Evolutionary conservation across 1,140 invertebrate species (phyloP).

Genomic region (Bombus confusus): DNA sequence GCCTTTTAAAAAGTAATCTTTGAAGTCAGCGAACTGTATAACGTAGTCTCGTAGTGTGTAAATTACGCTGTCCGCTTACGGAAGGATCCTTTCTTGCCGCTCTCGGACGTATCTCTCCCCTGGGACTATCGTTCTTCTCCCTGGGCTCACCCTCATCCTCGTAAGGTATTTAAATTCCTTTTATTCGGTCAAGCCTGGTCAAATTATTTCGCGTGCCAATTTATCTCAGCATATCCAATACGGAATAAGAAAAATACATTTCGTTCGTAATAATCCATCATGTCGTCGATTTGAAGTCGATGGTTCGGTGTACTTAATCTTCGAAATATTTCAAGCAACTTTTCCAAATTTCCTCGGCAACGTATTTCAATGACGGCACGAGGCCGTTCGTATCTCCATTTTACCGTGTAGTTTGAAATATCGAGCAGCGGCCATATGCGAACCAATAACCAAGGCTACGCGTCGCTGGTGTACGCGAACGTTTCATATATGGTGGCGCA

Average conservation of each 20-base stretch:
- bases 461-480: constrained; percentile 50
- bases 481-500: constrained; percentile 62
- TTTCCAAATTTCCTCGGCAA: neutral
- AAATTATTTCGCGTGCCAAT: constrained; percentile 48
- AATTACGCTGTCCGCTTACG: constrained; percentile 70
- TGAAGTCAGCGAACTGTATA: constrained; percentile 66
- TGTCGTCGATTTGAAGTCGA: too few relatives aligned
- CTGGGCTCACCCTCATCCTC: constrained; percentile 55
- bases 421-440: constrained; percentile 66
- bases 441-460: constrained; percentile 62
- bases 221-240: too few relatives aligned
- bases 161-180: constrained; percentile 73
- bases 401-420: constrained; percentile 70
- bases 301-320: neutral
- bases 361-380: neutral
- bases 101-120: constrained; percentile 69
- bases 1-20: constrained; percentile 67
- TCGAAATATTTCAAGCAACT: neutral
- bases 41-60: constrained; percentile 67
- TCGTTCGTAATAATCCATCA: too few relatives aligned
- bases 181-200: constrained; percentile 58
- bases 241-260: too few relatives aligned
- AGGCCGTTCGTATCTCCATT: constrained; percentile 46
- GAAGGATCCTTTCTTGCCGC: constrained; percentile 65
- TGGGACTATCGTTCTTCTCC: constrained; percentile 71